Evolutionary conservation across 1,140 invertebrate species (phyloP).

Genomic region (Scaptomyza graminum): DNA sequence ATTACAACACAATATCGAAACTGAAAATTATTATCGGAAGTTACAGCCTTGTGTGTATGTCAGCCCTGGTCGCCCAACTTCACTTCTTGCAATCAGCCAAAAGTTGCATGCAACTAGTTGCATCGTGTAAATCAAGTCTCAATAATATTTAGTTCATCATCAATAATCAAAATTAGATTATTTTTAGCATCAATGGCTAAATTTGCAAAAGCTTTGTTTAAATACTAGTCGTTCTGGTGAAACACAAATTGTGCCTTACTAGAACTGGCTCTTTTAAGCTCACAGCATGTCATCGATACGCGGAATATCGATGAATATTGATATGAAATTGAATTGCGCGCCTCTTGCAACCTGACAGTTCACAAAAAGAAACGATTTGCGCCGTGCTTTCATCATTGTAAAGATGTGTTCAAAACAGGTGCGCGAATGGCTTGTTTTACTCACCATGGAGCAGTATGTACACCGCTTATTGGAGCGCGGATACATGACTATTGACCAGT

Average conservation of each 20-base stretch:
- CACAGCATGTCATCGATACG: not conserved
- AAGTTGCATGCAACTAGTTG: no score
- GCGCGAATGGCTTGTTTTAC: constrained; percentile 51
- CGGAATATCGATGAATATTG: not conserved
- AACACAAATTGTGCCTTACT: not conserved
- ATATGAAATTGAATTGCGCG: constrained; percentile 9
- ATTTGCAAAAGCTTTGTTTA: no score
- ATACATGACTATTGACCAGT: constrained; percentile 37
- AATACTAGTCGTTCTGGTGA: not conserved
- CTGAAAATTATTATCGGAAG: no score
- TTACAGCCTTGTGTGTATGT: no score
- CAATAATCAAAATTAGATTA: no score
- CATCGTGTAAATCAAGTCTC: no score
- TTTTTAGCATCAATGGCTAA: no score
- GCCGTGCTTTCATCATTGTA: not conserved
- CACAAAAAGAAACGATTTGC: not conserved
- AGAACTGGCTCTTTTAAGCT: not conserved
- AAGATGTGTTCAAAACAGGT: constrained; percentile 47
- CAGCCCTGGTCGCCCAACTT: no score
- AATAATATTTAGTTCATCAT: no score
- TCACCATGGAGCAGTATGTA: constrained; percentile 59
- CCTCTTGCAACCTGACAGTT: constrained; percentile 4
- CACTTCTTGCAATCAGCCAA: no score
- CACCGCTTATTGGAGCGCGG: constrained; percentile 33
- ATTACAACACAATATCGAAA: no score